Evolutionary conservation across 2,888 invertebrate genomes (phyloP), one percentile per base, ranked within the genome.

Genomic region (Euzetes globulus): DNA sequence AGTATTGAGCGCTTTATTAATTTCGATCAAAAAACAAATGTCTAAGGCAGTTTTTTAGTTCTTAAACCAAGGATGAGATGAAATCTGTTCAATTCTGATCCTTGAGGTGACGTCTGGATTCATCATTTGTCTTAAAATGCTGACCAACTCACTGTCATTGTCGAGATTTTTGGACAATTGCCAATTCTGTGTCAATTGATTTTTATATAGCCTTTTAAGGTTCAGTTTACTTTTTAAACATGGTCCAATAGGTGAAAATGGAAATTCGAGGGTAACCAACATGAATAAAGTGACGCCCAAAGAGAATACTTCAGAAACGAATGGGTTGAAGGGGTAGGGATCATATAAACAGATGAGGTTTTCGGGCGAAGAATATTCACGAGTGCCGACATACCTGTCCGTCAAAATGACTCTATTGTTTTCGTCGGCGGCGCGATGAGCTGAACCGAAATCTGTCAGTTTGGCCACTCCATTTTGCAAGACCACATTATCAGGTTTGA

Each of bases 391-490:
- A 3, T 17, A 1, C 5, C 4, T 4, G 1, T 4, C 9, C 6
- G 27, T 11, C 33, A 27, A 2, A 1, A 3, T 6, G n/a, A 15
- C 33, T 7, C 7, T 27, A n/a, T 19, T n/a, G 17, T 52, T 27
- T 5, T 13, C 4, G 25, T 71, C 41, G 5, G 17, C 27, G 6
- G 25, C 41, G 15, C 3, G 1, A 5, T 13, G 33, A n/a, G 73
- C 71, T 22, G 37, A 71, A 15, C 73, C 73, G 22, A 73, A 73
- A 71, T 73, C 73, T 7, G 71, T 22, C 13, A 73, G 13, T 25
- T 41, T 60, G 1, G 41, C 37, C 79, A 93, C 92, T 80, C 91
- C 87, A 82, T 92, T 91, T 82, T 95, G 94, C 79, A 95, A 85
- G 79, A 95, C 85, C 81, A 95, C 94, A 85, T 95, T 95, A 84